Percentiles rank a stretch among this genome's conserved stretches.
These are phyloP conservation scores for Erythrocercus mccallii DNA, from an alignment of 2,113 vertebrate genomes.

Conservation along the genomic window DNA sequence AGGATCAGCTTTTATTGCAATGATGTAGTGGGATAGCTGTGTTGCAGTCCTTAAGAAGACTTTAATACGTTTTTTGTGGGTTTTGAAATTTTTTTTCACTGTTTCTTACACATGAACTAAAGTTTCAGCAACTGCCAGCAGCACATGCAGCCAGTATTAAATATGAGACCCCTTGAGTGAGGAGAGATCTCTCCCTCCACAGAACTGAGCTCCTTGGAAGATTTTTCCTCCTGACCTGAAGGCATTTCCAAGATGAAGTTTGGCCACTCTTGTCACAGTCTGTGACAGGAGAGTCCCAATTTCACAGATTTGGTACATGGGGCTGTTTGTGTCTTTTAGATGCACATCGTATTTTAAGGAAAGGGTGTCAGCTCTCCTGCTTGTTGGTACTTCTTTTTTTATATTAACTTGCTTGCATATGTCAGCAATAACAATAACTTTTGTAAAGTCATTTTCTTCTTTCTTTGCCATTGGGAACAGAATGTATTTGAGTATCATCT, in stretches of 20 bases:
- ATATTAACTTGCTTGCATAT: not conserved
- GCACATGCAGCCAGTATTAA: not conserved
- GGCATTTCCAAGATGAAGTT: not conserved
- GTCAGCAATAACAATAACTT: not conserved
- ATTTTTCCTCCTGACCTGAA: not conserved
- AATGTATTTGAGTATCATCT: not conserved
- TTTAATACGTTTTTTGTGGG: not conserved
- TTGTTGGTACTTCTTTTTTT: not conserved
- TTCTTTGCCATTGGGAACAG: not conserved
- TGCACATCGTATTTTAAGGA: not conserved
- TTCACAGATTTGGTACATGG: accelerated
- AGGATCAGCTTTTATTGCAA: not conserved
- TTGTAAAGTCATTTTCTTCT: not conserved
- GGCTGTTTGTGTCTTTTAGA: not conserved
- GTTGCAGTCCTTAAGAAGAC: not conserved
- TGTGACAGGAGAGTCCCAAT: accelerated
- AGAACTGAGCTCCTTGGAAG: not conserved
- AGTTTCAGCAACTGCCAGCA: not conserved
- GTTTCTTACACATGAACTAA: not conserved
- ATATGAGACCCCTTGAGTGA: not conserved
- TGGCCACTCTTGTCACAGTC: not conserved
- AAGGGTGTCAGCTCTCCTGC: not conserved
- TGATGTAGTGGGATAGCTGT: not conserved
- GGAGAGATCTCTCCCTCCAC: not conserved
- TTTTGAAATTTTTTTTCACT: not conserved